These are phyloP conservation scores for Globodera ellingtonae DNA, from an alignment of 1,140 invertebrate genomes.

Conservation along the genomic window DNA sequence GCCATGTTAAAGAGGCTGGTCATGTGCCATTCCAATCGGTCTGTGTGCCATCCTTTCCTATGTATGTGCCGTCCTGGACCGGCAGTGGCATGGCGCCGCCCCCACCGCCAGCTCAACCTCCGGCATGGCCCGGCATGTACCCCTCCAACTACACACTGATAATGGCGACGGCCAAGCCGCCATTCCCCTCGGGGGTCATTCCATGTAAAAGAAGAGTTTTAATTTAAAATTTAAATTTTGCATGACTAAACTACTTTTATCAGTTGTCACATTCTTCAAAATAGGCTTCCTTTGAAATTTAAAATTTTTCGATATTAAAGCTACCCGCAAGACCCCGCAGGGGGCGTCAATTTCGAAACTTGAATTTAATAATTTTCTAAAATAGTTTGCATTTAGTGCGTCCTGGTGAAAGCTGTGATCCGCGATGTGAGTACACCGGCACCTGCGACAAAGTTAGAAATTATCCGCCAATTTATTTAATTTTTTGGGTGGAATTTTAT, in stretches of 20 bases:
- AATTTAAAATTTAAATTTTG: not conserved
- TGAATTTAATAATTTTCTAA: not conserved
- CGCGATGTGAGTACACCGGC: constrained; percentile 45
- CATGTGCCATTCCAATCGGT: constrained; percentile 13
- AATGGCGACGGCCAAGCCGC: constrained; percentile 12
- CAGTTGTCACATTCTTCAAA: too few species aligned
- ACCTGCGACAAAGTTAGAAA: constrained; percentile 26
- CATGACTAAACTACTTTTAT: not conserved
- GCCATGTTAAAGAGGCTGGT: not conserved
- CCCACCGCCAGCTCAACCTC: not conserved
- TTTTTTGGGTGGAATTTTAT: too few species aligned
- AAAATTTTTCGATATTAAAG: too few species aligned
- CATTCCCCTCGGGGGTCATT: constrained; percentile 32
- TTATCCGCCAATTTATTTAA: not conserved
- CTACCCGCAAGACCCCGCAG: too few species aligned
- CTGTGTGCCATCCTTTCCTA: constrained; percentile 18
- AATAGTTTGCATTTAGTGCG: constrained; percentile 19
- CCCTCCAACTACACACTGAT: constrained; percentile 10
- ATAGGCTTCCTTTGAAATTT: too few species aligned
- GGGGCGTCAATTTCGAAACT: too few species aligned
- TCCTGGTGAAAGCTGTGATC: constrained; percentile 49
- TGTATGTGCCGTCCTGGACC: not conserved
- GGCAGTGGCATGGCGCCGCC: not conserved
- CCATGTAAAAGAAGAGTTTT: constrained; percentile 11
- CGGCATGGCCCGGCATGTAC: not conserved